These are phyloP conservation scores for Rhamphomyia laevipes DNA, from an alignment of 2,888 invertebrate species.

Conservation along the genomic window DNA sequence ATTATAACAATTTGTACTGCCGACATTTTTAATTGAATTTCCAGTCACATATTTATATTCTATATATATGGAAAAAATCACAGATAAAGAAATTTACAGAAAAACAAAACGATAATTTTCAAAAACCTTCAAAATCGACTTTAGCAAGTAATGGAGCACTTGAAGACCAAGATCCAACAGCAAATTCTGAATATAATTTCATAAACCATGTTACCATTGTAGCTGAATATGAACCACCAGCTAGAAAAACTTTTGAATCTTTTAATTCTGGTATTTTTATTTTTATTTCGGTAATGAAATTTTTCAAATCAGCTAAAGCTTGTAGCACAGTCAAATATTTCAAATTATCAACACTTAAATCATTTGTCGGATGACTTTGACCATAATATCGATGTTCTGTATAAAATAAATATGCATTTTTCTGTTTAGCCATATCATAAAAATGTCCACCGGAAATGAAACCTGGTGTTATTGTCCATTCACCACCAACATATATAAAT, in stretches of 20 bases:
- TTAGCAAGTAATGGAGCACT: conserved; percentile 54
- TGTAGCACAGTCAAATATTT: conserved; percentile 51
- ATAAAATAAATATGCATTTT: conserved; percentile 51
- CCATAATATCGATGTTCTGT: conserved; percentile 77
- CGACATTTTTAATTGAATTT: conserved; percentile 26
- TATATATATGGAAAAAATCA: conserved; percentile 10
- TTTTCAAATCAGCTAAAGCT: conserved; percentile 53
- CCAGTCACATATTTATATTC: conserved; percentile 35
- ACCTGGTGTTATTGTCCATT: conserved; percentile 49
- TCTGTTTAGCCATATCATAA: conserved; percentile 42
- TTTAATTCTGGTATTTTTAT: conserved; percentile 25
- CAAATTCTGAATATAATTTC: conserved; percentile 50
- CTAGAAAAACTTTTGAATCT: conserved; percentile 40
- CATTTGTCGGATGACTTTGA: conserved; percentile 53
- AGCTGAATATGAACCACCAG: conserved; percentile 56
- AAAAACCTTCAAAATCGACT: conserved; percentile 43
- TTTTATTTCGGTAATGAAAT: conserved; percentile 45
- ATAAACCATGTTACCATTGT: conserved; percentile 58
- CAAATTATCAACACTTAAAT: conserved; percentile 45
- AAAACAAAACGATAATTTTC: neutral
- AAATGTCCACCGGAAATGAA: conserved; percentile 49
- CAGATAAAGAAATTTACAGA: neutral
- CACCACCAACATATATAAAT: conserved; percentile 52
- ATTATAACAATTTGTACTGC: conserved; percentile 28
- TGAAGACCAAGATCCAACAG: conserved; percentile 47